Evolutionary conservation across 2,888 invertebrate genomes (phyloP).

Genomic region (Dicycla oo): DNA sequence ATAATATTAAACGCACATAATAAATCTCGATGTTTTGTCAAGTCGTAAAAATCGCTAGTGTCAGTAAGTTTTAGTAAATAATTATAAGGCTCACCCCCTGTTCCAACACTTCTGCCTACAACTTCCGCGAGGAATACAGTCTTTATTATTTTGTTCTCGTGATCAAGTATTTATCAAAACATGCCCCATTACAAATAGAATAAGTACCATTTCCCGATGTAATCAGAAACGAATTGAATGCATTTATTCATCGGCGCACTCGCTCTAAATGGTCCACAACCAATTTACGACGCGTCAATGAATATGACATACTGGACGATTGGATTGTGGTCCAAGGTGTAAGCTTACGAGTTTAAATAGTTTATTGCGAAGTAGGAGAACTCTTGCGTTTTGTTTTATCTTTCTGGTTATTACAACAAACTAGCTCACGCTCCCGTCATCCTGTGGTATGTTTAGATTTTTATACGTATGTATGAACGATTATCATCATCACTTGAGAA

Average conservation of each 20-base stretch:
- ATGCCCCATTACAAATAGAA: constrained; percentile 4
- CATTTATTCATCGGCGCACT: constrained; percentile 51
- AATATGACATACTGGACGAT: constrained; percentile 53
- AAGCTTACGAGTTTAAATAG: not conserved
- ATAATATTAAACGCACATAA: no score
- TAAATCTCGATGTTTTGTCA: no score
- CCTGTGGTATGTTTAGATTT: no score
- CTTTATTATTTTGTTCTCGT: not conserved
- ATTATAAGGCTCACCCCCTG: no score
- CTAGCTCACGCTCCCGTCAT: no score
- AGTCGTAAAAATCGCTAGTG: no score
- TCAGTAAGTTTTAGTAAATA: no score
- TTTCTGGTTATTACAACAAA: not conserved
- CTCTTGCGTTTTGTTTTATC: not conserved
- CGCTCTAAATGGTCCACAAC: constrained; percentile 44
- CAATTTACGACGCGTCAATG: constrained; percentile 58
- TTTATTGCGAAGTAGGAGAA: not conserved
- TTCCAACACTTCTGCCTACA: no score
- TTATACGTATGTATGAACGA: no score
- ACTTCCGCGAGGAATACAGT: no score
- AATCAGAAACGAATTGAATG: constrained; percentile 47
- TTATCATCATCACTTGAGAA: no score
- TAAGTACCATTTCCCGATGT: constrained; percentile 28
- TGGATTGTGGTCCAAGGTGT: constrained; percentile 19
- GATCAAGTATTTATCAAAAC: constrained; percentile 15